Evolutionary conservation across 53 echinoderm and acorn worm species (phyloP).

Genomic region (Luidia sarsii): DNA sequence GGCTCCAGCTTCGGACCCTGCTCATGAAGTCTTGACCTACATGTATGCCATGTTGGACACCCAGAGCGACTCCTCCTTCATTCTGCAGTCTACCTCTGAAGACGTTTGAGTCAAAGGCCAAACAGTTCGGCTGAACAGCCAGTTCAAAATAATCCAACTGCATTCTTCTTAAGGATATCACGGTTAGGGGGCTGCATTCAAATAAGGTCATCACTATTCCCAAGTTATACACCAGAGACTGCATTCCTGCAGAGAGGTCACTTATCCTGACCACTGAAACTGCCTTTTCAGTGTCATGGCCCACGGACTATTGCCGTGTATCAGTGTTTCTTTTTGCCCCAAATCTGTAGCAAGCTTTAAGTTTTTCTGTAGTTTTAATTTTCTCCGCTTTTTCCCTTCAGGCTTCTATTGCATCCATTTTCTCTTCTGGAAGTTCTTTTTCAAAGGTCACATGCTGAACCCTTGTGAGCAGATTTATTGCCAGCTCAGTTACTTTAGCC

Average conservation of each 20-base stretch:
- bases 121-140: constrained; percentile 1
- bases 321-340: too few relatives aligned
- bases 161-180: not conserved
- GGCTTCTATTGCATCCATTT: too few relatives aligned
- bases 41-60: constrained; percentile 68
- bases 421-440: too few relatives aligned
- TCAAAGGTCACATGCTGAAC: too few relatives aligned
- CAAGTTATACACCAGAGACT: constrained; percentile 62
- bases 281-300: too few relatives aligned
- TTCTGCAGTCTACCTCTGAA: constrained; percentile 11
- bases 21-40: constrained; percentile 49
- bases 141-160: constrained; percentile 2
- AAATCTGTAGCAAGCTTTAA: too few relatives aligned
- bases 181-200: not conserved
- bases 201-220: constrained; percentile 47
- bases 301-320: too few relatives aligned
- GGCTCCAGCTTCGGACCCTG: constrained; percentile 21
- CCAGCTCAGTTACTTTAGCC: too few relatives aligned
- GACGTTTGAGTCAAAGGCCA: constrained; percentile 1
- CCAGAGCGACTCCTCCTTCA: constrained; percentile 63
- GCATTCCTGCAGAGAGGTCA: constrained; percentile 51
- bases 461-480: too few relatives aligned
- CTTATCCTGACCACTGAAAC: constrained; percentile 52
- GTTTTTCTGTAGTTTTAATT: too few relatives aligned
- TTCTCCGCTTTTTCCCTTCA: too few relatives aligned